phyloP scores from a whole-genome alignment of 2,113 vertebrate species.

The Coptodon bakossiorum region DNA sequence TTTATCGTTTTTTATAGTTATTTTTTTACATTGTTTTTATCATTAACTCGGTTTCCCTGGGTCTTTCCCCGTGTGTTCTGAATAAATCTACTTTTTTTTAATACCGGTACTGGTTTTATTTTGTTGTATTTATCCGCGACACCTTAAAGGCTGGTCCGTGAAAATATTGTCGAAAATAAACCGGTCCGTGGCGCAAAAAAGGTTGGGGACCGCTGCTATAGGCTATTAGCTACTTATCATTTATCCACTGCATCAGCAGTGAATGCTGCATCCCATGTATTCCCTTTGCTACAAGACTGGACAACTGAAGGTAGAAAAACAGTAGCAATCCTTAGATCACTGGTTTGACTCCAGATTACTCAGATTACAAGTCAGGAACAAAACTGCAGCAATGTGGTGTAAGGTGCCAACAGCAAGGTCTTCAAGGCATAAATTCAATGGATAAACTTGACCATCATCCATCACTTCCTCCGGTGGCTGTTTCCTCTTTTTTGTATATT shows the following conservation, averaged over 20 bases:
- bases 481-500: background rate
- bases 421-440: background rate
- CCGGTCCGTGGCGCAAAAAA: background rate
- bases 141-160: background rate
- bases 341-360: background rate
- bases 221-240: background rate
- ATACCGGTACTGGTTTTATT: background rate
- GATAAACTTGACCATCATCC: background rate
- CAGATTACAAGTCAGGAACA: background rate
- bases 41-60: background rate
- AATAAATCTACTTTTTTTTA: background rate
- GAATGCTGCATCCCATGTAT: background rate
- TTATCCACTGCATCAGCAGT: background rate
- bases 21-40: background rate
- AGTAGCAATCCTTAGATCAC: background rate
- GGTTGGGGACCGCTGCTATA: background rate
- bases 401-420: background rate
- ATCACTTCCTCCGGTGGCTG: background rate
- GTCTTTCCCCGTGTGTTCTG: background rate
- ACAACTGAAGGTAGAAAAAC: background rate
- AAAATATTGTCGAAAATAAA: background rate
- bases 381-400: background rate
- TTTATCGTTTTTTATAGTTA: background rate
- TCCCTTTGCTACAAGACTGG: background rate
- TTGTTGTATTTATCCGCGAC: background rate